A percentile compares a stretch with the other conserved stretches of the same genome.
phyloP scores from a whole-genome alignment of 2,113 vertebrate species.

The Aptenodytes patagonicus region DNA sequence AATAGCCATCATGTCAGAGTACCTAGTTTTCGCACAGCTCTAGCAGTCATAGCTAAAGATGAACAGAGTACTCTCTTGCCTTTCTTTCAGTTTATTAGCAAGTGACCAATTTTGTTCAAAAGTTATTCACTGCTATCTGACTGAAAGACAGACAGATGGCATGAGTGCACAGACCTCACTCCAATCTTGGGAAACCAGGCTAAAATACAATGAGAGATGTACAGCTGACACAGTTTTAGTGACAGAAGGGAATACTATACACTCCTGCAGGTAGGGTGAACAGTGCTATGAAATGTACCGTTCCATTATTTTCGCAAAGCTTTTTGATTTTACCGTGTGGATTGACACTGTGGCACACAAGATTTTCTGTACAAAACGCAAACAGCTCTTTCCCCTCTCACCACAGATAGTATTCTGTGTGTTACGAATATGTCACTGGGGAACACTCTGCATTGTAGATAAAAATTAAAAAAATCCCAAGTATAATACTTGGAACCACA shows the following conservation, averaged over 20 bases:
- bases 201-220: background rate
- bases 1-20: background rate
- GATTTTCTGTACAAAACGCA: background rate
- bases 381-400: background rate
- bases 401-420: background rate
- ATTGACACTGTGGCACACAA: background rate
- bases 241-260: background rate
- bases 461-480: background rate
- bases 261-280: background rate
- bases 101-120: background rate
- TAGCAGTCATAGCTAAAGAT: background rate
- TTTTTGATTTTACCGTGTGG: background rate
- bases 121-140: background rate
- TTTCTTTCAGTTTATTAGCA: background rate
- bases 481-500: background rate
- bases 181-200: background rate
- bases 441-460: background rate
- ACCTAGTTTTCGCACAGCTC: background rate
- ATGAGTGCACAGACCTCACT: background rate
- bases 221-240: background rate
- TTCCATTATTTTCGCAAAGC: background rate
- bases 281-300: background rate
- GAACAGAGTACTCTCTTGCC: background rate
- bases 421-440: background rate
- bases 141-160: background rate